Evolutionary conservation across 1,140 invertebrate genomes (phyloP).

Genomic region (Zophobas atratus): DNA sequence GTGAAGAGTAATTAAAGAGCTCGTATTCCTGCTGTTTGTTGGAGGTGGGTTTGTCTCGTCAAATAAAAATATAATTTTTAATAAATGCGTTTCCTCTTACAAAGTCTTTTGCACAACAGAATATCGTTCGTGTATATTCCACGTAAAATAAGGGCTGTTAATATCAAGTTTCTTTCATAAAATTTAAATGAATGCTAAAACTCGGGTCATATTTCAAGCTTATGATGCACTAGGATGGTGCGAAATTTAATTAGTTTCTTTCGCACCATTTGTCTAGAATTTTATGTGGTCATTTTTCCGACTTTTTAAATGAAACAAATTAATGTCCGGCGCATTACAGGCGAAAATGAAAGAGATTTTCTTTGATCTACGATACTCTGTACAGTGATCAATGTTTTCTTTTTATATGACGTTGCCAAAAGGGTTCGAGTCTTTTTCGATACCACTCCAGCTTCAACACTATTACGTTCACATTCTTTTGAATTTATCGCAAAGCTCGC

Average conservation of each 20-base stretch:
- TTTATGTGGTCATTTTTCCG: not conserved
- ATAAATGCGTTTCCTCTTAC: slow-evolving; percentile 3
- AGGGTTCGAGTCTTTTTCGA: slow-evolving; percentile 3
- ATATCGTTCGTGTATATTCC: slow-evolving; percentile 9
- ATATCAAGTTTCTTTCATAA: slow-evolving; percentile 41
- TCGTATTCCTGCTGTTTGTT: too few relatives aligned
- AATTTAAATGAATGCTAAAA: slow-evolving; percentile 40
- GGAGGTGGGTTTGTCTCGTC: too few relatives aligned
- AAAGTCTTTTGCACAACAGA: slow-evolving; percentile 24
- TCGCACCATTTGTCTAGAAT: slow-evolving; percentile 24
- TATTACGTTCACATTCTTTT: slow-evolving; percentile 25
- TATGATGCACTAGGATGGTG: slow-evolving; percentile 23
- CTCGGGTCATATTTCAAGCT: slow-evolving; percentile 26
- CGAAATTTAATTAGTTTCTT: slow-evolving; percentile 22
- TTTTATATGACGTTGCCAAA: slow-evolving; percentile 30
- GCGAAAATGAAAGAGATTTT: slow-evolving; percentile 10
- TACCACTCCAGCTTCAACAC: slow-evolving; percentile 12
- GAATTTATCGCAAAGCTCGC: slow-evolving; percentile 35
- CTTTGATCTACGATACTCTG: slow-evolving; percentile 22
- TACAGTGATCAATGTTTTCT: slow-evolving; percentile 21
- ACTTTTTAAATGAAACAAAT: not conserved
- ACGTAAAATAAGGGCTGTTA: slow-evolving; percentile 25
- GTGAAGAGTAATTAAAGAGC: too few relatives aligned
- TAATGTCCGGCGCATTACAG: not conserved
- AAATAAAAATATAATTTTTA: slow-evolving; percentile 25